Evolutionary conservation across 2,797 vertebrate genomes (phyloP), one percentile per base, ranked within the genome.

Genomic region (Melanotaenia trifasciata): DNA sequence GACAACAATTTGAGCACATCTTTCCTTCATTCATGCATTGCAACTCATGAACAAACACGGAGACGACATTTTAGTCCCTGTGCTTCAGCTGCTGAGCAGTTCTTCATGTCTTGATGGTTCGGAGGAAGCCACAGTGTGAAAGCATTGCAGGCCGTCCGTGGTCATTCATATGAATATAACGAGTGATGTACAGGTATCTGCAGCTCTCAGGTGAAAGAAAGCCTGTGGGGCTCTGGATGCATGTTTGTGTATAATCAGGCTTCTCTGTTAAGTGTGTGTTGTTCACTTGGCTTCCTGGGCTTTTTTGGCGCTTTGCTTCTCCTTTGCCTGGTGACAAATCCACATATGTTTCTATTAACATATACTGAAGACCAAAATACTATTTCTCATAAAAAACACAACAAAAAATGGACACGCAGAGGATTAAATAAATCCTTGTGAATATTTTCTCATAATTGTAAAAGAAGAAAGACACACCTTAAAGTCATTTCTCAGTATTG

Each of bases 291-390:
- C 96, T 90, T 98, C 98, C 93, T 98, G 98, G 80, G 94, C 95
- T 94, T 98, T 98, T 94, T 98, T 98, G 91, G 97, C 95, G 75
- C 96, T 96, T 93, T 99, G 97, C 91, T 99, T 99, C 94, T 97
- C 97, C 93, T 99, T 99, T 0, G 98, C 98, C 98, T 99, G 89
- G 79, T 28, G 60, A 84, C 62, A 79, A 38, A 58, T 76, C 54
- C 9, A 28, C 28, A 60, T 7, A 67, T 0, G 32, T 61, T 62
- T 57, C 16, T 5, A 64, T 78, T 63, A 70, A 7, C 36, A 13
- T 38, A 7, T 33, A 3, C 0, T 2, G 0, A 45, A 13, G 11
- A 53, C 16, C 28, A 33, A 18, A 24, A 26, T 6, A 8, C 47
- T 33, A 16, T 22, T 40, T 70, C 5, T 18, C 53, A 28, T 47